Evolutionary conservation across 1,140 invertebrate species (phyloP), one percentile per base, ranked within the genome.

Genomic region (Thaumatotibia leucotreta): DNA sequence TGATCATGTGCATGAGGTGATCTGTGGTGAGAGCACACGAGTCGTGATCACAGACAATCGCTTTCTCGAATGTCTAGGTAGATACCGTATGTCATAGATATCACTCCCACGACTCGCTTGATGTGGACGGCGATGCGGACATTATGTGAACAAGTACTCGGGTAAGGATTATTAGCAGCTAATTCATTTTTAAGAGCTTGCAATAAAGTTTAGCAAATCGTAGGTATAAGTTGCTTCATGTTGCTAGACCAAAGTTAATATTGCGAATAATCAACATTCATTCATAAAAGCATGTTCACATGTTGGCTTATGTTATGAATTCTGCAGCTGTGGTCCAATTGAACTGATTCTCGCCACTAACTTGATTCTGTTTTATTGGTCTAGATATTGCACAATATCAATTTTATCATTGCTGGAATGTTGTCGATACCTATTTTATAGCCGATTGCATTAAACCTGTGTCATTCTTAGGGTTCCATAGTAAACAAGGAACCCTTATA

Each of bases 11-110:
- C n/a, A n/a, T n/a, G n/a, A n/a, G n/a, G n/a, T n/a, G n/a, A n/a
- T n/a, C n/a, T n/a, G n/a, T n/a, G n/a, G n/a, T n/a, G 23, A 24
- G 11, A 58, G 24, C 52, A 58, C 52, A 58, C 27, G 52, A 58
- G 52, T 58, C 52, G 52, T 58, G 52, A 58, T 58, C 52, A 27
- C 29, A 58, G 52, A 58, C 52, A 58, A 58, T 31, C 23, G 24
- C 52, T 58, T 58, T 58, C 52, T 58, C 52, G 24, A 45, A 45
- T 45, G 39, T 45, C 39, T 45, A 20, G 39, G 14, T 45, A 58
- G 52, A 29, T 27, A 31, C 52, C 14, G 52, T 27, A 24, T 58
- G 52, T 58, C 52, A 58, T 58, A 58, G 52, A 24, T 24, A 58
- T 58, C 52, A 58, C 52, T 58, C 52, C 52, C 24, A 58, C 52